Conservation (phyloP, 2,113 vertebrate genomes). For the Gavialis gangeticus region DNA sequence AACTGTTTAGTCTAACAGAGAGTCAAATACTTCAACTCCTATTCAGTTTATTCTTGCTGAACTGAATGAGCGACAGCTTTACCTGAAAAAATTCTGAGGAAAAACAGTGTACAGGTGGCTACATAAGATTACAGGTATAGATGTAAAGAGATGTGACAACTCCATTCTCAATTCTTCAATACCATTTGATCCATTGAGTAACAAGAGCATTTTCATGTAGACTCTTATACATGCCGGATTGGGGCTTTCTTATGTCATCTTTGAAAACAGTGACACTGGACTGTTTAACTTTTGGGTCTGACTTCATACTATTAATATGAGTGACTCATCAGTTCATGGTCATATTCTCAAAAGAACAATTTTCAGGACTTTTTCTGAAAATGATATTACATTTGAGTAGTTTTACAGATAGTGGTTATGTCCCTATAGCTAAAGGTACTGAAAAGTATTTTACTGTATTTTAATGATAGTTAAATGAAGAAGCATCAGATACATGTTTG, state of each 20-base stretch:
- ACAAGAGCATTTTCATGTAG: background rate
- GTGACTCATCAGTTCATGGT: constrained; percentile 59
- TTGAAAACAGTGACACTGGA: background rate
- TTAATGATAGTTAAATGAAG: background rate
- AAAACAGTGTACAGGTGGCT: background rate
- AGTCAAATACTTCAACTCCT: background rate
- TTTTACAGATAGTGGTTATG: constrained; percentile 39
- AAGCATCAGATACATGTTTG: background rate
- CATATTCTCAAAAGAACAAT: constrained; percentile 53
- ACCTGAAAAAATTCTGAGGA: background rate
- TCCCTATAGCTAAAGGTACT: background rate
- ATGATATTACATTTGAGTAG: constrained; percentile 56
- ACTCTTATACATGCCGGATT: background rate
- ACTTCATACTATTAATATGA: constrained; percentile 36
- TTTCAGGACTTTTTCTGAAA: constrained; percentile 19
- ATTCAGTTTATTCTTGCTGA: background rate
- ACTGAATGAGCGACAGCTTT: background rate
- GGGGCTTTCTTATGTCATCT: background rate
- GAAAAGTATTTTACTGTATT: background rate
- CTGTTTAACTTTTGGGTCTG: constrained; percentile 41
- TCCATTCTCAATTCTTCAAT: background rate
- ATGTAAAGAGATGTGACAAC: background rate
- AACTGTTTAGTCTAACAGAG: background rate
- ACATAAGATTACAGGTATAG: background rate
- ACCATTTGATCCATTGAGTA: fast-evolving